Evolutionary conservation across 2,888 invertebrate genomes (phyloP).

Genomic region (Drosophila kuntzei): DNA sequence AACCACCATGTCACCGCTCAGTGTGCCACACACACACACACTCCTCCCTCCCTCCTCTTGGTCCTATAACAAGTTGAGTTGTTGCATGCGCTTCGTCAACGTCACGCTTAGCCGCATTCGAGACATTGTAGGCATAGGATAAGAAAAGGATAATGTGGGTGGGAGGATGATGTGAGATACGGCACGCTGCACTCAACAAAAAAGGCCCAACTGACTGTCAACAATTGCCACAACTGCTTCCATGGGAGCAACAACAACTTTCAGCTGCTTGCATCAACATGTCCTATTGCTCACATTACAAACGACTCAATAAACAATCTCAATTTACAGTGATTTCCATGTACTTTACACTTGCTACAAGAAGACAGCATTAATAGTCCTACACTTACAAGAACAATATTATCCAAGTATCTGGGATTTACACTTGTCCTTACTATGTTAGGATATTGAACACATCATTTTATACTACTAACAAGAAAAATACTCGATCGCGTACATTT

Average conservation of each 20-base stretch:
- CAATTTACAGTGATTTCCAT: slow-evolving; percentile 30
- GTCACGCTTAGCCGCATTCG: slow-evolving; percentile 77
- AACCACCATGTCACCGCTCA: slow-evolving; percentile 57
- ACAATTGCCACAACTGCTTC: slow-evolving; percentile 33
- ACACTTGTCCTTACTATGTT: slow-evolving; percentile 25
- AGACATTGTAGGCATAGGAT: slow-evolving; percentile 68
- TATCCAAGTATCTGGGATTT: slow-evolving; percentile 36
- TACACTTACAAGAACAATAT: slow-evolving; percentile 23
- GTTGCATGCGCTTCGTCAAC: slow-evolving; percentile 78
- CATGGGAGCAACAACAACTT: slow-evolving; percentile 33
- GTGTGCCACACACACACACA: slow-evolving; percentile 8
- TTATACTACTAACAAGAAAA: neutral
- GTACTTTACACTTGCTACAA: neutral
- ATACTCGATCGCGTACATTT: too few relatives aligned
- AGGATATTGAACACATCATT: neutral
- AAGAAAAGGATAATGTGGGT: neutral
- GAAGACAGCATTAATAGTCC: slow-evolving; percentile 6
- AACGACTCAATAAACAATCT: slow-evolving; percentile 23
- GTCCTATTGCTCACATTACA: slow-evolving; percentile 24
- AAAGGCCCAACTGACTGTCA: slow-evolving; percentile 17
- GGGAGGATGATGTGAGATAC: too few relatives aligned
- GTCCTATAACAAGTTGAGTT: slow-evolving; percentile 62
- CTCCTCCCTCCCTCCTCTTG: neutral
- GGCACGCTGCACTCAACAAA: slow-evolving; percentile 25
- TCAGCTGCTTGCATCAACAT: slow-evolving; percentile 25